Evolutionary conservation across 2,113 vertebrate genomes (phyloP), one percentile per base, ranked within the genome.

Genomic region (Antechinus flavipes): DNA sequence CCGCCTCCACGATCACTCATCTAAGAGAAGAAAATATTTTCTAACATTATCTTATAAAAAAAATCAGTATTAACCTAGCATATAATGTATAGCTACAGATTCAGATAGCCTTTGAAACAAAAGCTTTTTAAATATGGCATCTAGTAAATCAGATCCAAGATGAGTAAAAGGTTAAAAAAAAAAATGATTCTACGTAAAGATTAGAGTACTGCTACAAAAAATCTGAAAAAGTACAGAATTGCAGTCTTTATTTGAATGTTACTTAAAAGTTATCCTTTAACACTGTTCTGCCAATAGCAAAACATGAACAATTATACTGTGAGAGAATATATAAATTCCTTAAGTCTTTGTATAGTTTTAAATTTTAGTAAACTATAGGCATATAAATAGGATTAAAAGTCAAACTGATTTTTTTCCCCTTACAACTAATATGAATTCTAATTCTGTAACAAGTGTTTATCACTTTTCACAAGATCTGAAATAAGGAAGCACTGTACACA

Each of bases 1-100:
- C 99, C 99, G 58, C 99, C 99, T 94, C 99, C 99, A 30, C 99
- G 99, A 96, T 99, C 99, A 90, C 99, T 99, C 98, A 99, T 99
- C 99, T 99, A 96, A 24, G 94, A 95, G 1, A 95, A 96, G 56
- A 97, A 93, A 95, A 56, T 92, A 46, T 24, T 30, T 90, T 90
- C 27, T 90, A 53, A 95, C 2, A 91, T 91, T 54, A 54, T 26
- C 24, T 30, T 50, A 92, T 6, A 46, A 91, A 90, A 16, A 94
- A 35, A 61, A 92, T 89, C 6, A 95, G 54, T 46, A 94, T 68
- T 54, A n/a, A 90, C 35, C 35, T 76, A 84, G 68, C 35, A 84
- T 3, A 84, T 76, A 42, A 22, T 76, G 6, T 35, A n/a, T 14
- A 76, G 0, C 35, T 76, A 4, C 0, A 76, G 35, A n/a, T 76